Conservation (phyloP, 2,888 invertebrate genomes). For the Maniola hyperantus region DNA sequence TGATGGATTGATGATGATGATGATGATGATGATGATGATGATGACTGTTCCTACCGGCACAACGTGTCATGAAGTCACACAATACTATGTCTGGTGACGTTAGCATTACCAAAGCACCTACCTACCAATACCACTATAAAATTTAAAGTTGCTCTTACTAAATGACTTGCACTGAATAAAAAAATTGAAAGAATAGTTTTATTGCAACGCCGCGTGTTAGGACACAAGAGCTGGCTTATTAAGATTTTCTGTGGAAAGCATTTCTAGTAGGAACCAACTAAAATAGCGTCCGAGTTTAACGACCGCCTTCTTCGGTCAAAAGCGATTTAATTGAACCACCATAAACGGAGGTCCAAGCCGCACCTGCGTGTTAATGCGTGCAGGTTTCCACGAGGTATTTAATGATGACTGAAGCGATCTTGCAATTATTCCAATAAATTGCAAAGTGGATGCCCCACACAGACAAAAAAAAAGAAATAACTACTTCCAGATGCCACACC, state of each 20-base stretch:
- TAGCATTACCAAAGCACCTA: too few relatives aligned
- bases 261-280: constrained; percentile 45
- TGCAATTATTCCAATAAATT: constrained; percentile 33
- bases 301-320: constrained; percentile 64
- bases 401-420: constrained; percentile 39
- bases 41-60: too few relatives aligned
- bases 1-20: too few relatives aligned
- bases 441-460: constrained; percentile 29
- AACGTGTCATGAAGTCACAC: too few relatives aligned
- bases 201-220: neutral
- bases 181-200: neutral
- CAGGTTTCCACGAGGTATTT: constrained; percentile 45
- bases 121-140: too few relatives aligned
- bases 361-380: constrained; percentile 56
- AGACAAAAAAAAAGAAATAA: constrained; percentile 1
- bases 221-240: neutral
- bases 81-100: too few relatives aligned
- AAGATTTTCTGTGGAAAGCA: constrained; percentile 16
- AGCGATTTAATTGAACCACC: constrained; percentile 75
- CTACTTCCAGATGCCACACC: neutral
- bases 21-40: too few relatives aligned
- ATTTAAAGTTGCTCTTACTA: neutral
- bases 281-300: constrained; percentile 49
- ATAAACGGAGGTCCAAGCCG: constrained; percentile 58
- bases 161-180: neutral